Percentiles rank a stretch among this genome's conserved stretches.
Conservation (phyloP, 2,113 vertebrate genomes). For the Nothocercus nigrocapillus region DNA sequence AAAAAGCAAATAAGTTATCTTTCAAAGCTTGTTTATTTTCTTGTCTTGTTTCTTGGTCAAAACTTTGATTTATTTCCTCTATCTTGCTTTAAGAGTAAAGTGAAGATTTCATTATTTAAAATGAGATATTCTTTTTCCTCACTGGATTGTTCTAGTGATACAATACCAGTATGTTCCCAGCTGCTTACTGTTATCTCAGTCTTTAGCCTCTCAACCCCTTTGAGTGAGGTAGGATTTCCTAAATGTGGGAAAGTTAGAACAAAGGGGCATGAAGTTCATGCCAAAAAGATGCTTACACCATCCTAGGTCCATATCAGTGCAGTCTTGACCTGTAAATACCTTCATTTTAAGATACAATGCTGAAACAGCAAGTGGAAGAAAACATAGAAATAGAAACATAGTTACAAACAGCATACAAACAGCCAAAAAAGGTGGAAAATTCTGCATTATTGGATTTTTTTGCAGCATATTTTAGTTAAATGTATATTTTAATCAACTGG, state of each 20-base stretch:
- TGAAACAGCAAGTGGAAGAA: not conserved
- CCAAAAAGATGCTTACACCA: not conserved
- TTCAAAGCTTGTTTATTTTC: not conserved
- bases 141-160: not conserved
- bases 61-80: not conserved
- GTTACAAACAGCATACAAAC: not conserved
- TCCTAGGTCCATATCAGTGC: not conserved
- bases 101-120: not conserved
- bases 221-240: not conserved
- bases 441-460: not conserved
- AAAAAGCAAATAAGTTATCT: not conserved
- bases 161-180: rapidly evolving
- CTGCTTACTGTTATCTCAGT: not conserved
- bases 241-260: not conserved
- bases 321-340: not conserved
- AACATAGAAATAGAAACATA: not conserved
- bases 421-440: not conserved
- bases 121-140: rapidly evolving
- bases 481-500: not conserved
- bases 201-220: not conserved
- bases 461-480: not conserved
- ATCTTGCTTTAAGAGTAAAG: not conserved
- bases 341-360: not conserved
- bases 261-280: not conserved
- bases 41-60: not conserved